Base-by-base conservation (phyloP, 2,113 vertebrate genomes). In the Equus przewalskii region DNA sequence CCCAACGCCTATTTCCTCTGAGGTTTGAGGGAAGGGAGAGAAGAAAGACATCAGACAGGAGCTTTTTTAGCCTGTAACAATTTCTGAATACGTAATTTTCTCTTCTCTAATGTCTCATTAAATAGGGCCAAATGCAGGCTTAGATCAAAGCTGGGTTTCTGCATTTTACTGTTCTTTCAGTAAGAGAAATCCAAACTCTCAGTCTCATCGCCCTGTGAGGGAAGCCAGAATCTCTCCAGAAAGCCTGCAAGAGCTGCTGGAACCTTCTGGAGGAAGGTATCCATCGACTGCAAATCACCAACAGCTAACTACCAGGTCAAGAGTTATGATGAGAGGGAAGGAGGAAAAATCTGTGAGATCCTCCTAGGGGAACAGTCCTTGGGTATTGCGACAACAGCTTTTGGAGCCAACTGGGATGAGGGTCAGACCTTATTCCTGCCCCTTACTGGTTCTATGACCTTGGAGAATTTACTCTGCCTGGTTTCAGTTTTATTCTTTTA, bases 41-140 rank as follows among this genome's bases (percentile, higher is more conserved):
- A 36, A 94, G 51, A 95, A 21, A 98, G 36, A 94, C 79, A 98
- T 89, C 91, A 94, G 73, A 85, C n/a, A 70, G 41, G 49, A 44
- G 33, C 12, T 89, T 95, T 87, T 58, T 46, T 81, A 87, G 46
- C 26, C 90, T 33, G 49, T 73, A 80, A 90, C 84, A 56, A 94
- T 94, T 80, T 95, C 54, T 41, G 94, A 94, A 97, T 92, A n/a
- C 22, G 16, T 91, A 96, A 96, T 96, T 96, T 97, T 90, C 80
- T 95, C 58, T 80, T 64, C 65, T 97, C 75, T 89, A 73, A 75
- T 79, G 21, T 96, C 51, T 97, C 1, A 0, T 82, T 94, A 96
- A 97, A 95, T n/a, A 95, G 70, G 80, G 94, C 65, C 87, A 96
- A 95, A 70, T 81, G 54, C 30, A 69, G n/a, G 54, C 3, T 0